A percentile compares a stretch with the other conserved stretches of the same genome.
phyloP scores from a whole-genome alignment of 2,113 vertebrate genomes.

The Nannobrachium achirus region DNA sequence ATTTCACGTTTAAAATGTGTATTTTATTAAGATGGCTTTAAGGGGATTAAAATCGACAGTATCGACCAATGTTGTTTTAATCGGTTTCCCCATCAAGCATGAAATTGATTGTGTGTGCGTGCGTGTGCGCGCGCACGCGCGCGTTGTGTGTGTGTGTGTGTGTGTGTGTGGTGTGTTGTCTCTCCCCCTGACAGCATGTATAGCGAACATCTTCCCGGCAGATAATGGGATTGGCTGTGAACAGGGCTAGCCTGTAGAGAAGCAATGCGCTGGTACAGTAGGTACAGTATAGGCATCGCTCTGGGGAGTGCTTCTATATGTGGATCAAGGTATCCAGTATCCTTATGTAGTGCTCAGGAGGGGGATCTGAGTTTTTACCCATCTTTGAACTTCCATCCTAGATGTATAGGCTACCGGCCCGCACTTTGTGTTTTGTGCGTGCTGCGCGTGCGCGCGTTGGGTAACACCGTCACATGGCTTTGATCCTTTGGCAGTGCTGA shows the following conservation, averaged over 20 bases:
- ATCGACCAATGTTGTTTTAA: conserved; percentile 48
- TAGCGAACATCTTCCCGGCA: conserved; percentile 39
- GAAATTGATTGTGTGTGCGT: conserved; percentile 42
- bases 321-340: no score
- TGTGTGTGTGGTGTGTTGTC: background rate
- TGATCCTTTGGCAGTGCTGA: conserved; percentile 31
- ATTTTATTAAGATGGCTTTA: background rate
- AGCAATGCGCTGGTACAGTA: conserved; percentile 25
- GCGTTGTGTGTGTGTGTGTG: conserved; percentile 14
- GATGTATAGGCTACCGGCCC: no score
- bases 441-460: conserved; percentile 30
- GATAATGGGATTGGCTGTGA: conserved; percentile 46
- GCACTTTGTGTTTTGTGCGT: conserved; percentile 1
- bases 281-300: conserved; percentile 28
- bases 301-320: conserved; percentile 48
- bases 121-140: no score
- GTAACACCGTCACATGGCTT: conserved; percentile 40
- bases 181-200: background rate
- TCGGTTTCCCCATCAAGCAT: conserved; percentile 35
- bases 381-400: no score
- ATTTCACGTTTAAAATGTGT: conserved; percentile 34
- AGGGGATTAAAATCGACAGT: conserved; percentile 23
- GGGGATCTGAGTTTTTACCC: conserved; percentile 32
- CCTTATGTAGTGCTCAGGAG: background rate
- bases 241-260: conserved; percentile 27